Conservation (phyloP, 2,113 vertebrate species). For the Takifugu bimaculatus region DNA sequence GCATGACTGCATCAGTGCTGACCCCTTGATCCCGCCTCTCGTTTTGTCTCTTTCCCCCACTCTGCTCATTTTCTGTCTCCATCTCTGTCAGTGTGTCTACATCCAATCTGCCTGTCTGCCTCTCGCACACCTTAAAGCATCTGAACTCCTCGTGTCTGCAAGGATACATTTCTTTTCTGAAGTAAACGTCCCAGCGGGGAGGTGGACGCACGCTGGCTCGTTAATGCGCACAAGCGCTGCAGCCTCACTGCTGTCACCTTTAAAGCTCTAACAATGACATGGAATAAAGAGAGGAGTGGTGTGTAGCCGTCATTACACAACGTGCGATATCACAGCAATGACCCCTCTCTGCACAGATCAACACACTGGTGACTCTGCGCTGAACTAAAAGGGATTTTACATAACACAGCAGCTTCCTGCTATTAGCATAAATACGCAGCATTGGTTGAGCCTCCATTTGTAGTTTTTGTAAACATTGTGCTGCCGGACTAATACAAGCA, state of each 20-base stretch:
- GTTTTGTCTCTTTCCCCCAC: constrained; percentile 29
- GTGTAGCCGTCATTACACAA: no score
- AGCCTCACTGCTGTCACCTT: constrained; percentile 62
- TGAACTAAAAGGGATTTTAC: no score
- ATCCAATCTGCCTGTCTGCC: constrained; percentile 2
- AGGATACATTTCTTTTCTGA: constrained; percentile 22
- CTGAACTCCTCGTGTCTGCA: constrained; percentile 1
- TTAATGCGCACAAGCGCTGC: constrained; percentile 50
- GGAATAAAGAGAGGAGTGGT: constrained; percentile 49
- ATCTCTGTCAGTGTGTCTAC: constrained; percentile 6
- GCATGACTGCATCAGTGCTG: constrained; percentile 55
- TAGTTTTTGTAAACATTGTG: no score
- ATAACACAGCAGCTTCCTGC: no score
- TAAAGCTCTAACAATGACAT: constrained; percentile 63
- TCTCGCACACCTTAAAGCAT: constrained; percentile 19
- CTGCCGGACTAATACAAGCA: no score
- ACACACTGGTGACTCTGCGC: no score
- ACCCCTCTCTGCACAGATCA: no score
- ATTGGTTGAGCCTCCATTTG: no score
- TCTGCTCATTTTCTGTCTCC: constrained; percentile 22
- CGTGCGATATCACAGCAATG: no score
- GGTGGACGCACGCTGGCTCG: constrained; percentile 49
- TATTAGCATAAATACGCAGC: no score
- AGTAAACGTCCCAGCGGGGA: constrained; percentile 51
- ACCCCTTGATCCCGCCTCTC: constrained; percentile 52